Evolutionary conservation across 2,113 vertebrate genomes (phyloP).

Genomic region (Corythaixoides concolor): DNA sequence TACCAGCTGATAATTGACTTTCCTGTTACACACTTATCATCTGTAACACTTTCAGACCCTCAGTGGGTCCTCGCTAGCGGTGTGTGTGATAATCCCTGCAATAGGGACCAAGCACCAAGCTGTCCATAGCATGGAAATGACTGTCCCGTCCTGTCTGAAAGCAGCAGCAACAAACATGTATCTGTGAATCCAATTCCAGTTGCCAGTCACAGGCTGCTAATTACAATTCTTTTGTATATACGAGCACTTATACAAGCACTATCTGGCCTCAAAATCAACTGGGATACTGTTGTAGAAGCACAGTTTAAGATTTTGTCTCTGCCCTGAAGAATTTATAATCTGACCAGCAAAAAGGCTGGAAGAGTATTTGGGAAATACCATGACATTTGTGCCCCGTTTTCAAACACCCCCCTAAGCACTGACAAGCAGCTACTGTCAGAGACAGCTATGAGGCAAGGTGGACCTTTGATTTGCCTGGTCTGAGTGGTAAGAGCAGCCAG

Average conservation of each 20-base stretch:
- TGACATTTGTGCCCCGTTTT: neutral
- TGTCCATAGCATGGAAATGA: neutral
- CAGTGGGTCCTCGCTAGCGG: neutral
- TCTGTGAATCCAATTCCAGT: neutral
- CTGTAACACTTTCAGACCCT: neutral
- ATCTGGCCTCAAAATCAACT: neutral
- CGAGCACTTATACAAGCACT: neutral
- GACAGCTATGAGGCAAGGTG: neutral
- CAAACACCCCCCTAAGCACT: neutral
- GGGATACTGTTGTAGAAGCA: neutral
- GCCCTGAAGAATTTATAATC: neutral
- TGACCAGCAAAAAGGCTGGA: neutral
- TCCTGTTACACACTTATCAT: slow-evolving; percentile 49
- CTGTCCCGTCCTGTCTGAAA: neutral
- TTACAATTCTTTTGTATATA: neutral
- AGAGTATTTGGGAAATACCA: neutral
- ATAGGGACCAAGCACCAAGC: neutral
- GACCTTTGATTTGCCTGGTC: neutral
- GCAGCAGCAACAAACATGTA: neutral
- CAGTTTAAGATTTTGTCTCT: neutral
- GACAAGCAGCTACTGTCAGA: neutral
- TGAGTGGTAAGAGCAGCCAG: neutral
- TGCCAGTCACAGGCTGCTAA: neutral
- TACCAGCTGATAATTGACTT: slow-evolving; percentile 41
- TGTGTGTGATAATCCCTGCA: neutral